Evolutionary conservation across 1,140 invertebrate genomes (phyloP).

Genomic region (Uloborus diversus): DNA sequence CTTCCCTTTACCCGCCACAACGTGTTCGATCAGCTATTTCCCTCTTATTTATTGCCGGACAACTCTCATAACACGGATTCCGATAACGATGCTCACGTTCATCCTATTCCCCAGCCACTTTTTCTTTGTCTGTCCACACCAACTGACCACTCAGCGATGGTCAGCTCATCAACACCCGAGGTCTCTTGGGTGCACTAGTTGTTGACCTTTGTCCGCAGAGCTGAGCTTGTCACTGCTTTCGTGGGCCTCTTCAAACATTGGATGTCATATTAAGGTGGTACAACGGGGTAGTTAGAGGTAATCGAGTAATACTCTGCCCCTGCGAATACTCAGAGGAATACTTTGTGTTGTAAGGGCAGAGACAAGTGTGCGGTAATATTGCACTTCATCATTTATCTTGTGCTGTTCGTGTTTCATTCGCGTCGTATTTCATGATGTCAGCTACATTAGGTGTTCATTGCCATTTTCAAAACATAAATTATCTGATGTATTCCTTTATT

Average conservation of each 20-base stretch:
- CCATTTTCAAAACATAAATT: no score
- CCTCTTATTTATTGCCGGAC: constrained; percentile 5
- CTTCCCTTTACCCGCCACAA: no score
- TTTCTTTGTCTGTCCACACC: background rate
- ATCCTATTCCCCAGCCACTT: no score
- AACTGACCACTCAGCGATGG: constrained; percentile 19
- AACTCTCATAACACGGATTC: constrained; percentile 25
- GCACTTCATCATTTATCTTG: no score
- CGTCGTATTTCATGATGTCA: no score
- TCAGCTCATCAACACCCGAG: constrained; percentile 28
- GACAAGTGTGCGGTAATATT: no score
- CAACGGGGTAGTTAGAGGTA: constrained; percentile 20
- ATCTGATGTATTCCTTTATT: no score
- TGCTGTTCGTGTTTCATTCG: no score
- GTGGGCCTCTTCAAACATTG: constrained; percentile 20
- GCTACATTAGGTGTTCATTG: no score
- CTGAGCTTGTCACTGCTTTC: constrained; percentile 24
- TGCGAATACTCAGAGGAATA: no score
- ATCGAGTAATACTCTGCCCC: constrained; percentile 21
- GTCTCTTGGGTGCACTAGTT: constrained; percentile 5
- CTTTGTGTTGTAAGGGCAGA: no score
- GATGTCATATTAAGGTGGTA: constrained; percentile 9
- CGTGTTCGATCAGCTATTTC: no score
- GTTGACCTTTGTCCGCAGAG: constrained; percentile 35
- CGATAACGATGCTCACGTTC: constrained; percentile 6